Percentiles rank a stretch among this genome's conserved stretches.
Conservation (phyloP, 2,113 vertebrate species). For the Corydoras maculifer region DNA sequence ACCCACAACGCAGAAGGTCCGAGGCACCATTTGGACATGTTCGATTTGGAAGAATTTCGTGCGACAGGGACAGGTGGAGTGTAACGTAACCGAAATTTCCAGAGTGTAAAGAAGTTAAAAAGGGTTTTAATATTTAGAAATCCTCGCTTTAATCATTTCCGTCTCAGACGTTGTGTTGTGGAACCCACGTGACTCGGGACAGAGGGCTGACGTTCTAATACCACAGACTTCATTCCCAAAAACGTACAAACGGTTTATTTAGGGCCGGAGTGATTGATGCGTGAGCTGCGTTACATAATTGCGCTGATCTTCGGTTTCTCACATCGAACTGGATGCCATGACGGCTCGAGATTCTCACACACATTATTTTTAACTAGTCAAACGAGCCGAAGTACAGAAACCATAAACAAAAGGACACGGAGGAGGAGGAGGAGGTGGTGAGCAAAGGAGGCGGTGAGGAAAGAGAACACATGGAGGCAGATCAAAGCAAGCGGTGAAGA, state of each 20-base stretch:
- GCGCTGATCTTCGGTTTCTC: too few species aligned
- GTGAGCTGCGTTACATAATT: too few species aligned
- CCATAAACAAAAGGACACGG: not conserved
- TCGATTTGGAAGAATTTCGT: not conserved
- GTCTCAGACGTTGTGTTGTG: not conserved
- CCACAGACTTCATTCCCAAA: too few species aligned
- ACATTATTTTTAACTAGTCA: slow-evolving; percentile 6
- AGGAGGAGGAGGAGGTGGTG: slow-evolving; percentile 1
- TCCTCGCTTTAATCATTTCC: not conserved
- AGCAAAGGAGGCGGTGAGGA: not conserved
- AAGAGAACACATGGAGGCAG: slow-evolving; percentile 15
- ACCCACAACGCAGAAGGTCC: slow-evolving; percentile 22
- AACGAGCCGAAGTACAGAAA: slow-evolving; percentile 5
- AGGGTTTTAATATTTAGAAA: not conserved
- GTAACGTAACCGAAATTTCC: not conserved
- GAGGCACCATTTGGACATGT: not conserved
- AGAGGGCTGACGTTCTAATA: too few species aligned
- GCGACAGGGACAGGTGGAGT: not conserved
- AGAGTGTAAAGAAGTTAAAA: not conserved
- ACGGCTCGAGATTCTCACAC: too few species aligned
- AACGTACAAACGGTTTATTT: too few species aligned
- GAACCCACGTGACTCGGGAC: too few species aligned
- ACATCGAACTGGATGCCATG: too few species aligned
- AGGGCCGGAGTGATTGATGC: too few species aligned
- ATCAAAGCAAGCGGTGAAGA: slow-evolving; percentile 4